Base-by-base conservation (phyloP, 2,113 vertebrate genomes). In the Rhinichthys klamathensis region DNA sequence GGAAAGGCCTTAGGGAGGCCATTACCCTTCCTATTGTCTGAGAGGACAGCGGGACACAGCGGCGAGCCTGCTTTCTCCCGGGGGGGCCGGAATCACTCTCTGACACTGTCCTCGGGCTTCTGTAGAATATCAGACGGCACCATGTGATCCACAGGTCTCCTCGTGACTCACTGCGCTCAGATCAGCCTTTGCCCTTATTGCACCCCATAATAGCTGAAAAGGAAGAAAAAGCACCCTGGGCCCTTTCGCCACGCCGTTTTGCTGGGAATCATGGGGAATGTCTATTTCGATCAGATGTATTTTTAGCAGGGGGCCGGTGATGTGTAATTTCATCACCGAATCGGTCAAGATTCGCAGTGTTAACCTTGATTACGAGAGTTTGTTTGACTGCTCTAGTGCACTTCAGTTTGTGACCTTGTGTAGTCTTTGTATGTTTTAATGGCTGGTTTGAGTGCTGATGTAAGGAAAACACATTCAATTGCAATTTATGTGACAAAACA, bases 11-110 rank as follows among this genome's bases (percentile, higher is more conserved):
- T 92, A 92, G 94, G 94, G 93, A 95, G 87, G 88, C 94, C 92
- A 95, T 95, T 95, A 95, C 92, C 93, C 92, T 95, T 95, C 92
- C 92, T 84, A 94, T 94, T 95, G 93, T 95, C 93, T 86, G 91
- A 92, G 91, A 94, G 93, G 94, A 94, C 94, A 92, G 90, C 90
- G 84, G 90, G 91, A 92, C 90, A 88, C 89, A 89, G 89, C 87
- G 41, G 58, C 12, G 32, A 74, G 44, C 25, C 27, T 23, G 83
- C 80, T 90, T 90, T 91, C 91, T 92, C 85, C 74, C 69, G 30
- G 85, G 92, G 92, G 91, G 90, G 84, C 89, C 65, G 56, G 74
- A 92, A 92, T 93, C 92, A 92, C 85, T 84, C 79, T 83, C 87
- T 83, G 73, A 78, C 84, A 81, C 84, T 72, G 41, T 86, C 85